These are phyloP conservation scores for Thereva unica DNA, from an alignment of 2,888 invertebrate genomes.

Conservation along the genomic window DNA sequence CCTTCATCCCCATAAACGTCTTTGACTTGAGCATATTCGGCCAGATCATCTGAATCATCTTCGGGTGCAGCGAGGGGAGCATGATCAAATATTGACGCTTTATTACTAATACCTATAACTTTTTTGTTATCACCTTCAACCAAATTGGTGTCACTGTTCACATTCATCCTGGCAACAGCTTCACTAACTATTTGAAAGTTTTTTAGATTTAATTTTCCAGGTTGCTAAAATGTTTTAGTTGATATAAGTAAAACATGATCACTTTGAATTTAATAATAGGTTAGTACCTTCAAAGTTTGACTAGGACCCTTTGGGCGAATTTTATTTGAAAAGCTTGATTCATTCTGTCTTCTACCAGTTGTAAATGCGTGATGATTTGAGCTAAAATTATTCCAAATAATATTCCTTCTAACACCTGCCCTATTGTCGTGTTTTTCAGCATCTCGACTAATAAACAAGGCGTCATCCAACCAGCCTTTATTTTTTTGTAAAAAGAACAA, in stretches of 20 bases:
- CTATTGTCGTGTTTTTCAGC: conserved; percentile 53
- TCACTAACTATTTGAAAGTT: conserved; percentile 88
- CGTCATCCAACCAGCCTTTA: conserved; percentile 63
- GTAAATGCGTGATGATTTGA: conserved; percentile 70
- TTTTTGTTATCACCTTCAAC: conserved; percentile 51
- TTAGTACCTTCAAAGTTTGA: conserved; percentile 66
- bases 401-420: conserved; percentile 55
- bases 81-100: conserved; percentile 62
- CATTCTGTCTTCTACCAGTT: conserved; percentile 67
- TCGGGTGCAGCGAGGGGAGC: conserved; percentile 78
- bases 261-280: neutral
- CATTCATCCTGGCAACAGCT: conserved; percentile 75
- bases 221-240: conserved; percentile 65
- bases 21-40: conserved; percentile 72
- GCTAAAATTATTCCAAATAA: conserved; percentile 66
- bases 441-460: conserved; percentile 57
- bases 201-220: conserved; percentile 86
- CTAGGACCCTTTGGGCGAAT: conserved; percentile 70
- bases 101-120: conserved; percentile 50
- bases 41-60: conserved; percentile 69
- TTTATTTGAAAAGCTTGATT: conserved; percentile 60
- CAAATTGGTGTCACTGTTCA: conserved; percentile 61
- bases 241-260: neutral
- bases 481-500: conserved; percentile 26
- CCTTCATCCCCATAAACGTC: conserved; percentile 66